A percentile compares a stretch with the other conserved stretches of the same genome.
These are phyloP conservation scores for Sylvilagus floridanus DNA, from an alignment of 2,797 vertebrate genomes.

Conservation along the genomic window DNA sequence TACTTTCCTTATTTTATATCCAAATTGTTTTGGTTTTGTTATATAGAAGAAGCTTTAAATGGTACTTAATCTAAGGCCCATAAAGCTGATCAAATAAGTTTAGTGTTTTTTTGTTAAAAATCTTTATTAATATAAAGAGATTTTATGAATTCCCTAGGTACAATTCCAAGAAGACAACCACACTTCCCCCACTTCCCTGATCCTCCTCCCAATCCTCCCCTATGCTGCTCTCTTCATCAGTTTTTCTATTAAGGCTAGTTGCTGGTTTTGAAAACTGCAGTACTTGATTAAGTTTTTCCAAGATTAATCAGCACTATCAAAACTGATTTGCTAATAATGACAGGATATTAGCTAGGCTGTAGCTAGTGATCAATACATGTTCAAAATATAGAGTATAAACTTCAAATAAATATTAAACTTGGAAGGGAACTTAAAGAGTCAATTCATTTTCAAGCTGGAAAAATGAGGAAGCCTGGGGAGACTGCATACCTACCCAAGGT, in stretches of 20 bases:
- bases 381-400: not conserved
- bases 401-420: constrained; percentile 27
- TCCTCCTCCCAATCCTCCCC: too few species aligned
- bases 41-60: not conserved
- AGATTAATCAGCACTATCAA: constrained; percentile 13
- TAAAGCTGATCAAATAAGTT: constrained; percentile 50
- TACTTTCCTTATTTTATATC: not conserved
- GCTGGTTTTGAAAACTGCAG: constrained; percentile 10
- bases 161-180: too few species aligned
- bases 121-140: too few species aligned
- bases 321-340: constrained; percentile 26
- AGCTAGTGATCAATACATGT: not conserved
- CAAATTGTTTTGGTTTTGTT: not conserved
- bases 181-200: too few species aligned
- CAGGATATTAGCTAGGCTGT: not conserved
- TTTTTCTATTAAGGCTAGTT: constrained; percentile 46
- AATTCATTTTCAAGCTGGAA: not conserved
- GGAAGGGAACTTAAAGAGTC: not conserved
- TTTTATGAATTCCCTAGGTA: too few species aligned
- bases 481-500: not conserved
- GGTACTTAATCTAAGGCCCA: not conserved
- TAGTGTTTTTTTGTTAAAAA: not conserved
- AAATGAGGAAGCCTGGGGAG: not conserved
- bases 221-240: too few species aligned
- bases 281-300: constrained; percentile 42